These are phyloP conservation scores for Paradoxurus hermaphroditus DNA, from an alignment of 2,113 vertebrate species.

Conservation along the genomic window DNA sequence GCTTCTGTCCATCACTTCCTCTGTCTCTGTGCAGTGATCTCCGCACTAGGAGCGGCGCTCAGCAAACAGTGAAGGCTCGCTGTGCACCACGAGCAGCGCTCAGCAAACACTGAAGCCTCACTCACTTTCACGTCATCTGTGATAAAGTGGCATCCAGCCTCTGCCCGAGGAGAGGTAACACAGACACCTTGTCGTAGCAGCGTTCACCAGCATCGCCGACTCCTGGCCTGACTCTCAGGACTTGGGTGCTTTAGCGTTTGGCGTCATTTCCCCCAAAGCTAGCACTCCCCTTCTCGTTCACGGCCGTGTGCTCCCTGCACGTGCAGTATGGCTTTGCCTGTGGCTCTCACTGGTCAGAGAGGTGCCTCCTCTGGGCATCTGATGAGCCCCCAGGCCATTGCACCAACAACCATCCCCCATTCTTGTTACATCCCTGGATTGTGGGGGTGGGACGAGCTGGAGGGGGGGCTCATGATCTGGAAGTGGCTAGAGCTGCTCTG, in stretches of 20 bases:
- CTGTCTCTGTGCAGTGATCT: not conserved
- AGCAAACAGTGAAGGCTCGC: not conserved
- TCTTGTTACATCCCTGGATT: not conserved
- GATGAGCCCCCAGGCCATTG: not conserved
- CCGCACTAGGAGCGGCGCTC: no score
- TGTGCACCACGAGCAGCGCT: no score
- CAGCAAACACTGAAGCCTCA: not conserved
- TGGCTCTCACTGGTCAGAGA: not conserved
- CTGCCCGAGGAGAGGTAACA: not conserved
- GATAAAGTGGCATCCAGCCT: accelerated
- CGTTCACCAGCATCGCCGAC: not conserved
- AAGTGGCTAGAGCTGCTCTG: not conserved
- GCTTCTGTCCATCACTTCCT: accelerated
- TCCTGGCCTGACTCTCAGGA: not conserved
- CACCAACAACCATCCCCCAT: not conserved
- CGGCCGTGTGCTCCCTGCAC: not conserved
- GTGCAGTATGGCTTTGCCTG: not conserved
- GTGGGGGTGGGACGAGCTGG: no score
- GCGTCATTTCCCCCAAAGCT: not conserved
- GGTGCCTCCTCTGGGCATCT: not conserved
- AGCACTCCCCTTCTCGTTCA: not conserved
- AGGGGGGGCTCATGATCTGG: not conserved
- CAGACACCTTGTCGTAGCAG: accelerated
- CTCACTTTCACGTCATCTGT: accelerated
- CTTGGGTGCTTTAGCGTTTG: not conserved